A percentile compares a stretch with the other conserved stretches of the same genome.
Conservation (phyloP, 2,797 vertebrate species). For the Erpetoichthys calabaricus region DNA sequence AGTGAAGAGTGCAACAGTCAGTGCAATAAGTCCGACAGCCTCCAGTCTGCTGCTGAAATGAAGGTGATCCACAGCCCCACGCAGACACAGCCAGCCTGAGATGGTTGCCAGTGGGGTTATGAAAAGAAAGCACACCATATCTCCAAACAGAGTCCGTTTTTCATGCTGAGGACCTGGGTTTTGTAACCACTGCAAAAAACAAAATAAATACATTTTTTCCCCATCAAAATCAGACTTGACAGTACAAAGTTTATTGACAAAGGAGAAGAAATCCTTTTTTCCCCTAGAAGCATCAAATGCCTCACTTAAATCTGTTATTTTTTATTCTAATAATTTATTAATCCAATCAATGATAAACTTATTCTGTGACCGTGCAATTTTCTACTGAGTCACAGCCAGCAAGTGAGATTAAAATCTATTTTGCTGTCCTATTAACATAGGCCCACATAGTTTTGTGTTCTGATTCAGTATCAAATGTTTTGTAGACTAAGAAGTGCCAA, state of each 20-base stretch:
- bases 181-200: constrained; percentile 51
- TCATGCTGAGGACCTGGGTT: constrained; percentile 62
- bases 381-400: too few species aligned
- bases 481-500: too few species aligned
- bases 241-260: not conserved
- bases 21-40: constrained; percentile 68
- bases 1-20: constrained; percentile 72
- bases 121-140: constrained; percentile 73
- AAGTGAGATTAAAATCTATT: too few species aligned
- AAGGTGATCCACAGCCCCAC: constrained; percentile 69
- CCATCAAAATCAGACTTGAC: not conserved
- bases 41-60: constrained; percentile 70
- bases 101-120: constrained; percentile 68
- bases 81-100: constrained; percentile 71
- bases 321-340: too few species aligned
- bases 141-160: constrained; percentile 66
- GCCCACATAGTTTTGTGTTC: too few species aligned
- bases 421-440: too few species aligned
- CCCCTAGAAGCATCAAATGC: not conserved
- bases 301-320: too few species aligned
- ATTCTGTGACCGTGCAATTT: too few species aligned
- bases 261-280: not conserved
- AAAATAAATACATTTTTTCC: constrained; percentile 17
- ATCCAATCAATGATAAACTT: too few species aligned
- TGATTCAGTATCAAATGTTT: too few species aligned